Evolutionary conservation across 2,797 vertebrate species (phyloP).

Genomic region (Tangara arthus): DNA sequence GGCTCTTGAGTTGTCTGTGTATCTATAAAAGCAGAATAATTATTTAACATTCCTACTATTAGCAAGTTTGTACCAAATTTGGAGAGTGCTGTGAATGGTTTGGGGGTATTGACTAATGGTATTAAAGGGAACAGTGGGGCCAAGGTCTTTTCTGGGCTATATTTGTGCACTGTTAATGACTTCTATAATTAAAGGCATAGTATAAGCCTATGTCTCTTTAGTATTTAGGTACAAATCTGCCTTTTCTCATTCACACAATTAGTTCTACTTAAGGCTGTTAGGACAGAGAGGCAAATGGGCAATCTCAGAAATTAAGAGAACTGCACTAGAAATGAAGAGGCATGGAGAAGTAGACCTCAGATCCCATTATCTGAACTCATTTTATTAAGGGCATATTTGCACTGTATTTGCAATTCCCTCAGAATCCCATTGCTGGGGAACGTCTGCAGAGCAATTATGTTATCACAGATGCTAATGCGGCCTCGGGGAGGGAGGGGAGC

Average conservation of each 20-base stretch:
- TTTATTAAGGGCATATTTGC: slow-evolving; percentile 55
- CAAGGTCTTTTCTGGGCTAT: neutral
- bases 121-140: neutral
- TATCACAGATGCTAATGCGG: slow-evolving; percentile 38
- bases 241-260: slow-evolving; percentile 24
- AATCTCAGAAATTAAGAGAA: slow-evolving; percentile 22
- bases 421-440: slow-evolving; percentile 19
- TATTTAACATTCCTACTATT: neutral
- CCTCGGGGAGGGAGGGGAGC: neutral
- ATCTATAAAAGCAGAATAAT: neutral
- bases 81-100: neutral
- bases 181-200: slow-evolving; percentile 27
- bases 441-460: slow-evolving; percentile 48
- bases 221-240: slow-evolving; percentile 20
- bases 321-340: slow-evolving; percentile 26
- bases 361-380: slow-evolving; percentile 49
- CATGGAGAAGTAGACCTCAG: slow-evolving; percentile 12
- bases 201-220: neutral
- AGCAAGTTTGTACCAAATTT: neutral
- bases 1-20: neutral
- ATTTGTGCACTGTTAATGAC: neutral
- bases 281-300: slow-evolving; percentile 21
- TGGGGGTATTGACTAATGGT: neutral
- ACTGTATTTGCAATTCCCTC: slow-evolving; percentile 53
- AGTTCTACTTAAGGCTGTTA: slow-evolving; percentile 22